Conservation (phyloP, 1,140 invertebrate species). For the Heliconius nattereri region DNA sequence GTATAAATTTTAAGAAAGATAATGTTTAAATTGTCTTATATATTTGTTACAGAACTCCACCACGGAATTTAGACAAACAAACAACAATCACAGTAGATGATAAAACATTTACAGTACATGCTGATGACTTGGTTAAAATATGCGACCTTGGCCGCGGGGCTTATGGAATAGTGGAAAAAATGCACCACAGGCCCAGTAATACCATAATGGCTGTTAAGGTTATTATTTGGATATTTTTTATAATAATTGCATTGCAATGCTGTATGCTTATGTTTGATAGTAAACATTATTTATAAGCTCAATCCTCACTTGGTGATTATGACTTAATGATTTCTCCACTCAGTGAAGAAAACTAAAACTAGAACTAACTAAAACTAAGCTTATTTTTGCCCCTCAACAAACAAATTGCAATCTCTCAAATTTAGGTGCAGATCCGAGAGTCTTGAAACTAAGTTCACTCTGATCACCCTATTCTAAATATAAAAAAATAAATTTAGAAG, state of each 20-base stretch:
- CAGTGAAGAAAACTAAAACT: no score
- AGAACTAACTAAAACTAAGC: no score
- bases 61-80: constrained; percentile 91
- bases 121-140: constrained; percentile 93
- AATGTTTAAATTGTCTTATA: no score
- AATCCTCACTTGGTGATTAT: no score
- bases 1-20: no score
- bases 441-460: no score
- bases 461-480: no score
- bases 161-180: constrained; percentile 98
- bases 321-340: no score
- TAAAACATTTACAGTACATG: constrained; percentile 93
- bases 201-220: constrained; percentile 98
- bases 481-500: no score
- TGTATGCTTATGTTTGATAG: not conserved
- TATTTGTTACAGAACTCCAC: constrained; percentile 83
- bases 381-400: no score
- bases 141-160: constrained; percentile 96
- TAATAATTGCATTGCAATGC: not conserved
- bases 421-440: no score
- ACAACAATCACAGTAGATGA: constrained; percentile 93
- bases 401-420: no score
- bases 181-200: constrained; percentile 93
- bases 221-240: constrained; percentile 62
- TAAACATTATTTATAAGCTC: not conserved